Percentiles rank a stretch among this genome's conserved stretches.
Evolutionary conservation across 2,113 vertebrate species (phyloP).

Genomic region (Scalopus aquaticus): DNA sequence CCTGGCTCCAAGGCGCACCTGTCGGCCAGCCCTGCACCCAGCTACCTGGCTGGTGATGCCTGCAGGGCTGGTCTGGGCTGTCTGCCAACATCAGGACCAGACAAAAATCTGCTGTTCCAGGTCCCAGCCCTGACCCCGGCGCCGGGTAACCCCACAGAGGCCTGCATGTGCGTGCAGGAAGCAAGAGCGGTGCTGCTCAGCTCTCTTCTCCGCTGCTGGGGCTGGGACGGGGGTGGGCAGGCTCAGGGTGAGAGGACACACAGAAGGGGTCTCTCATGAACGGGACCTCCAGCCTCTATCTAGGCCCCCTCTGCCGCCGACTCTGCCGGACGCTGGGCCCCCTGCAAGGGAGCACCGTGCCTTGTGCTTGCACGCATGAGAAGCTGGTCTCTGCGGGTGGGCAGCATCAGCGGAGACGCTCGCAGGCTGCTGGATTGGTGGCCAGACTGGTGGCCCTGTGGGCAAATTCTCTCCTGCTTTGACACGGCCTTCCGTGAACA

Average conservation of each 20-base stretch:
- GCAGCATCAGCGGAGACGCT: background rate
- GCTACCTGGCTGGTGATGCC: background rate
- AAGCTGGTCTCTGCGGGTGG: background rate
- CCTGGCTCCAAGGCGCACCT: background rate
- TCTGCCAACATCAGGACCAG: conserved; percentile 50
- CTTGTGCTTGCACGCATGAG: background rate
- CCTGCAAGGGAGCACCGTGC: background rate
- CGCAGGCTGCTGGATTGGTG: fast-evolving
- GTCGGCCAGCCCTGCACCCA: background rate
- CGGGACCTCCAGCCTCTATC: background rate
- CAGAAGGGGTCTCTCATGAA: conserved; percentile 14
- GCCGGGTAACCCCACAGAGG: conserved; percentile 53
- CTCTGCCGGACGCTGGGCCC: background rate
- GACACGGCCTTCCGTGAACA: fast-evolving
- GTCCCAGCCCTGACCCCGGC: background rate
- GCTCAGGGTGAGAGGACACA: too few relatives aligned
- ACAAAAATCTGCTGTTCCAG: conserved; percentile 53
- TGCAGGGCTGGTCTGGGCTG: background rate
- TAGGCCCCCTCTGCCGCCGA: background rate
- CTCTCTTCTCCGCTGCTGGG: background rate
- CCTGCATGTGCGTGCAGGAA: conserved; percentile 45
- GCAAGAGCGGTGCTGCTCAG: background rate
- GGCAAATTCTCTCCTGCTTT: background rate
- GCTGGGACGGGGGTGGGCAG: background rate
- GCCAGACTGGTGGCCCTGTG: background rate